Evolutionary conservation across 2,113 vertebrate species (phyloP).

Genomic region (Dicentrarchus labrax): DNA sequence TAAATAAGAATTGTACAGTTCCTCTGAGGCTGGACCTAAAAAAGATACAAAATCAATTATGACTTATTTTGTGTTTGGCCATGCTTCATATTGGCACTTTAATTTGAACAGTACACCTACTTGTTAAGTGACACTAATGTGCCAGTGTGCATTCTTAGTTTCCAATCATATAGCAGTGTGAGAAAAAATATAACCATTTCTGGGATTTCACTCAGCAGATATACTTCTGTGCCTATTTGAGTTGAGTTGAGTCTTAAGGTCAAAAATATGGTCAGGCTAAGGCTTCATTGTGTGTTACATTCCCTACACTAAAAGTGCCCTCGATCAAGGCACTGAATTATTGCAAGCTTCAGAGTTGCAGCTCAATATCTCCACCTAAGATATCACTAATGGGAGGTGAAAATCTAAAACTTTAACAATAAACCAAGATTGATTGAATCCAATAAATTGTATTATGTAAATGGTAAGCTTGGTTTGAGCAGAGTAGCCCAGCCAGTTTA

Average conservation of each 20-base stretch:
- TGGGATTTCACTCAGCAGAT: background rate
- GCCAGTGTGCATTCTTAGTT: background rate
- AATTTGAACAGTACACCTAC: background rate
- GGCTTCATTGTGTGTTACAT: background rate
- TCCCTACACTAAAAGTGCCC: too few relatives aligned
- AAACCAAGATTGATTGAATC: conserved; percentile 1
- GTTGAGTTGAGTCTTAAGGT: too few relatives aligned
- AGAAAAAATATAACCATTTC: background rate
- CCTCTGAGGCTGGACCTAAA: too few relatives aligned
- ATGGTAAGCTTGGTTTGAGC: background rate
- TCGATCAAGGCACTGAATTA: background rate
- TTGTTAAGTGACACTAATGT: background rate
- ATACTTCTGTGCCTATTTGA: background rate
- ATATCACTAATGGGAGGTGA: background rate
- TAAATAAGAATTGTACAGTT: background rate
- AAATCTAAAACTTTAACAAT: background rate
- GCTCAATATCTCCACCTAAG: background rate
- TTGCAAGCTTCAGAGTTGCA: background rate
- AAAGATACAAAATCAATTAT: background rate
- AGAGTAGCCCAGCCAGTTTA: background rate
- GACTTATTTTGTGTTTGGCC: background rate
- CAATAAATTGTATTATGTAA: conserved; percentile 6
- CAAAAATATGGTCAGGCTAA: background rate
- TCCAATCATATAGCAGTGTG: background rate
- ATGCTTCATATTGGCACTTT: background rate